Base-by-base conservation (phyloP, 1,140 invertebrate genomes). In the Gryon sp. region DNA sequence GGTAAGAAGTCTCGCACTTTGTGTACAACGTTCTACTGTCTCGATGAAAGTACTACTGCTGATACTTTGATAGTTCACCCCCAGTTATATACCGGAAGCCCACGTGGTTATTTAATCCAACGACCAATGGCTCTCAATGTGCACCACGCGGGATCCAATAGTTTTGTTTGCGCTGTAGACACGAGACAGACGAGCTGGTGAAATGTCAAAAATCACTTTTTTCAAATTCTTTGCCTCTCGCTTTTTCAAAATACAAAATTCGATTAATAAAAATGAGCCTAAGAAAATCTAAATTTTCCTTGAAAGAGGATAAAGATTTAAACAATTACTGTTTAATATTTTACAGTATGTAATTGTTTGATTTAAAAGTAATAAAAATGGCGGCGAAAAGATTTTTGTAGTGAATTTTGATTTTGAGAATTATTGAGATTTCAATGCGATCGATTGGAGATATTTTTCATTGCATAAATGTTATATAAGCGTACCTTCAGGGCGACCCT, bases 61-160 rank as follows among this genome's bases (percentile, higher is more conserved):
- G 82, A 78, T 84, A 80, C 59, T 82, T 83, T 84, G 72, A 79
- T 83, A 82, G 65, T 83, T 81, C 82, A 83, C 81, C 82, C 82
- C 79, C 74, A 68, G 80, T 89, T 89, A 88, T 88, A 89, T 89
- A 88, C 83, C 70, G 48, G 72, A 76, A 73, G 74, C 82, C 84
- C 87, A 88, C 87, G 84, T 88, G 87, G 87, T 88, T 80, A 83
- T 74, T 74, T 86, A 85, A 87, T 87, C 84, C 82, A 82, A 26
- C 75, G 78, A 72, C 87, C 87, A 88, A 88, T 87, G 46, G 76
- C 40, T 69, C 60, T 43, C 45, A 48, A 19, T 60, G 78, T 78
- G 81, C 73, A 66, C 50, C 50, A 19, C 50, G n/a, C 34, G 63
- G 18, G 43, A 26, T 52, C 85, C 85, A 86, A 88, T 87, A 28